These are phyloP conservation scores for Hyles euphorbiae DNA, from an alignment of 1,140 invertebrate genomes.

Conservation along the genomic window DNA sequence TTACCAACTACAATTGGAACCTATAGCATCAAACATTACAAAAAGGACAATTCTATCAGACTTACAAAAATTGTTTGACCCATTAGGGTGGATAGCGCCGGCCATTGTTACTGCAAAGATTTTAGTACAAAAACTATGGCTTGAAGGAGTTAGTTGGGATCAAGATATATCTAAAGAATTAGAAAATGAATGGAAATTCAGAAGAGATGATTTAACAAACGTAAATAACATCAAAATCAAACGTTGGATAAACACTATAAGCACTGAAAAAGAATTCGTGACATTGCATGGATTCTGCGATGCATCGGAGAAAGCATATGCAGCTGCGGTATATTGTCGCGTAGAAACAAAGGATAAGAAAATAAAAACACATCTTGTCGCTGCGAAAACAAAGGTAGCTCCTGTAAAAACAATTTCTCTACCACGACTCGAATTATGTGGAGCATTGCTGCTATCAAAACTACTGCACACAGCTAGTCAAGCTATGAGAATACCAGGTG, in stretches of 20 bases:
- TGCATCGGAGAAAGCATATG: constrained; percentile 31
- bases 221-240: constrained; percentile 25
- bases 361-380: constrained; percentile 16
- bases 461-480: constrained; percentile 32
- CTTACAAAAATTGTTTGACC: constrained; percentile 39
- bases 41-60: constrained; percentile 40
- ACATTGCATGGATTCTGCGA: constrained; percentile 43
- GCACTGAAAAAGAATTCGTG: constrained; percentile 15
- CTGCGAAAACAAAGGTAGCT: constrained; percentile 25
- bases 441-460: constrained; percentile 50
- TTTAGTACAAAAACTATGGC: constrained; percentile 46
- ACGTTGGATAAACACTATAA: constrained; percentile 29
- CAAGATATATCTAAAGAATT: constrained; percentile 25
- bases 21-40: constrained; percentile 18
- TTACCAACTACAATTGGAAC: constrained; percentile 21
- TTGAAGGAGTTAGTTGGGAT: constrained; percentile 40
- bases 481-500: constrained; percentile 15
- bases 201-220: constrained; percentile 24
- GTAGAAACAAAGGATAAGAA: constrained; percentile 13
- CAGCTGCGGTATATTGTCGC: constrained; percentile 27
- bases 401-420: constrained; percentile 42
- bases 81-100: constrained; percentile 44
- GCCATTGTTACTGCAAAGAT: constrained; percentile 38
- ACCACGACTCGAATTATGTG: constrained; percentile 70
- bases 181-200: constrained; percentile 28